Percentiles rank a stretch among this genome's conserved stretches.
phyloP scores from a whole-genome alignment of 1,140 invertebrate species.

The Armadillidium nasatum region DNA sequence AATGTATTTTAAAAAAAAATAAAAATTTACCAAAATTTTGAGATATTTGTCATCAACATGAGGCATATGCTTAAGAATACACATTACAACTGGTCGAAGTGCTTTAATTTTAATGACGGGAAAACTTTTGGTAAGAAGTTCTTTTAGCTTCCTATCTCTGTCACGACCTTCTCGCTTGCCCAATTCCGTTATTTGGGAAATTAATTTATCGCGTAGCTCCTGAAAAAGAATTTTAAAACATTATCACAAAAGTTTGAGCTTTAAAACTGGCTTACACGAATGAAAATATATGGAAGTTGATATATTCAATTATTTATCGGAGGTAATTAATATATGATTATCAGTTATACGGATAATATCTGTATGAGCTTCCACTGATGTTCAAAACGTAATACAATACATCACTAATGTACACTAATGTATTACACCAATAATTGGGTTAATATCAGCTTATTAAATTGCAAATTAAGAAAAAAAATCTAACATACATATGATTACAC shows the following conservation, averaged over 20 bases:
- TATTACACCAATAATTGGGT: not conserved
- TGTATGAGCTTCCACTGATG: not conserved
- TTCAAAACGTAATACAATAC: not conserved
- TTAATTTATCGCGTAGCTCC: slow-evolving; percentile 82
- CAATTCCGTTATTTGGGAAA: slow-evolving; percentile 81
- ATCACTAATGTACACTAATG: not conserved
- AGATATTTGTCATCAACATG: slow-evolving; percentile 91
- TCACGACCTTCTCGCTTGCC: slow-evolving; percentile 69
- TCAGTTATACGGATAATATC: too few relatives aligned
- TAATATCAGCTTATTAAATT: not conserved
- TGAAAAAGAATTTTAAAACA: slow-evolving; percentile 45
- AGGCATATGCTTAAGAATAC: slow-evolving; percentile 85
- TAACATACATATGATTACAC: too few relatives aligned
- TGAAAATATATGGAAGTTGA: too few relatives aligned
- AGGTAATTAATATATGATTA: too few relatives aligned
- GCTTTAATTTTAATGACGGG: slow-evolving; percentile 84
- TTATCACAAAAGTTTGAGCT: too few relatives aligned
- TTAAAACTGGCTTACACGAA: too few relatives aligned
- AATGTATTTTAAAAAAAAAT: too few relatives aligned
- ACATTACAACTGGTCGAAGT: slow-evolving; percentile 92
- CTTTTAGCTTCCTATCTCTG: slow-evolving; percentile 81
- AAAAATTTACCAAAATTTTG: slow-evolving; percentile 61
- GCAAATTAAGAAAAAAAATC: not conserved
- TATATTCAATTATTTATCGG: too few relatives aligned
- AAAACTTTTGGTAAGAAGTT: slow-evolving; percentile 87